Evolutionary conservation across 1,140 invertebrate genomes (phyloP).

Genomic region (Linepithema humile): DNA sequence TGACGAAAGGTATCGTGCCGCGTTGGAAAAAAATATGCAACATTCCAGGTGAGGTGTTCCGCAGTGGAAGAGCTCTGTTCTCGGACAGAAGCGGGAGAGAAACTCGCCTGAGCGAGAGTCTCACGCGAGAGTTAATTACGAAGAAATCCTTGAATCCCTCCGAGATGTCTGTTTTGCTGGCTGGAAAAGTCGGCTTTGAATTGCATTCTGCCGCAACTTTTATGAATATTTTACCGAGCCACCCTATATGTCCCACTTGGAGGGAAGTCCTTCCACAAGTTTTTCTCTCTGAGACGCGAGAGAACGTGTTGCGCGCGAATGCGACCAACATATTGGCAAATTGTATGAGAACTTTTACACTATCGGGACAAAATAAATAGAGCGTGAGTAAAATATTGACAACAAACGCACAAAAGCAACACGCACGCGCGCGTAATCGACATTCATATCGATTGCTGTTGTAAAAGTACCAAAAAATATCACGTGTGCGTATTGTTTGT

Average conservation of each 20-base stretch:
- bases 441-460: constrained; percentile 26
- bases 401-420: constrained; percentile 4
- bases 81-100: background rate
- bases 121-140: constrained; percentile 9
- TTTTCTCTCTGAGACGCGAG: background rate
- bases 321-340: constrained; percentile 33
- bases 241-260: background rate
- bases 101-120: background rate
- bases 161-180: background rate
- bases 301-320: constrained; percentile 30
- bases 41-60: background rate
- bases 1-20: constrained; percentile 37
- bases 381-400: constrained; percentile 53
- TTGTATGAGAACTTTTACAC: constrained; percentile 56
- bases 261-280: constrained; percentile 1
- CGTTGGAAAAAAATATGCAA: constrained; percentile 28
- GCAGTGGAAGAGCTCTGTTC: background rate
- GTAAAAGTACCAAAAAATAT: constrained; percentile 20
- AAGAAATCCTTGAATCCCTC: background rate
- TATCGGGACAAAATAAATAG: constrained; percentile 52
- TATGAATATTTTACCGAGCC: background rate
- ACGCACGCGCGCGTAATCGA: background rate
- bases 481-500: background rate
- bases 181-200: background rate
- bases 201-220: constrained; percentile 1